Base-by-base conservation (phyloP, 2,113 vertebrate species). In the Proteles cristata region DNA sequence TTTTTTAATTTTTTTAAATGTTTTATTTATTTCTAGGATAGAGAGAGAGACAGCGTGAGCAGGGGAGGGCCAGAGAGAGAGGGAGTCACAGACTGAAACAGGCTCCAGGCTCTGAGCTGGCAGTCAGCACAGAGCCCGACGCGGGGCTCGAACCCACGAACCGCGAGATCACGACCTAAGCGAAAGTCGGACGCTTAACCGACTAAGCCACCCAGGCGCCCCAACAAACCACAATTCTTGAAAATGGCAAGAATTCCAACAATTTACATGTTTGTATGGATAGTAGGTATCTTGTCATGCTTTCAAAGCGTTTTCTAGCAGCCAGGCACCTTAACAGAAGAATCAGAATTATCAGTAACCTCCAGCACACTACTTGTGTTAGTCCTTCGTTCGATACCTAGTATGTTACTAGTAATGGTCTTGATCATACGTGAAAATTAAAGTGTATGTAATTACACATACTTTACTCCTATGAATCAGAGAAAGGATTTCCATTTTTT, bases 271-370 rank as follows among this genome's bases (percentile, higher is more conserved):
- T 45, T 35, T 63, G 5, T 35, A 17, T 17, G 6, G 65, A 39
- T 1, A 77, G 26, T 3, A 86, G 45, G 11, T 58, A 68, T 89
- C 58, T 95, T 71, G 14, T 6, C 77, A 53, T 4, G 45, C 17
- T 93, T 35, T 97, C 50, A 82, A 71, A 93, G 58, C 39, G 53
- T 61, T 88, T 26, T 15, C 11, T 19, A 83, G 50, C 48, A 53
- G 19, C 4, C 43, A 88, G 17, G 1, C 4, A 19, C 84, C 85
- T 84, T 96, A 69, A 50, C n/a, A 73, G 39, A 96, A 91, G 65
- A 69, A 65, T 96, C 71, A 55, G 76, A 88, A 74, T 85, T 93
- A 65, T 94, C 55, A 33, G n/a, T 65, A 79, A 88, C 61, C 5
- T 66, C 31, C 15, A 88, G 10, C 7, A 53, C 0, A 43, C 19